phyloP scores from a whole-genome alignment of 2,888 invertebrate genomes.

The Idaea biselata region DNA sequence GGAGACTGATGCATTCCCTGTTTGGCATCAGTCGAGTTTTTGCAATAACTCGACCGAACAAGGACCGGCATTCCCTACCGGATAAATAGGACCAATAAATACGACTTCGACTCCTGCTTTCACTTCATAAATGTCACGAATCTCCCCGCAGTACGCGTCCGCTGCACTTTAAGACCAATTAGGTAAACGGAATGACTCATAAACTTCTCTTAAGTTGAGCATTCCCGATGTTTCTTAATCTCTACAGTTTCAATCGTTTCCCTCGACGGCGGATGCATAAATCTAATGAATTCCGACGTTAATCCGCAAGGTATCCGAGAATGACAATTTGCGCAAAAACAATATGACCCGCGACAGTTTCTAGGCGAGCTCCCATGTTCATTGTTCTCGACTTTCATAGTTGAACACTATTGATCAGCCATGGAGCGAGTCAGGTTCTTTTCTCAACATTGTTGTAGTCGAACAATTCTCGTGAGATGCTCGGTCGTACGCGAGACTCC shows the following conservation, averaged over 20 bases:
- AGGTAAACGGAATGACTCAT: constrained; percentile 26
- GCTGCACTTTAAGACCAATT: constrained; percentile 37
- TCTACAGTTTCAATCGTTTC: constrained; percentile 5
- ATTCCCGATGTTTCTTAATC: constrained; percentile 5
- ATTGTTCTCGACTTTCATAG: constrained; percentile 74
- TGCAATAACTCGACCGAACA: constrained; percentile 64
- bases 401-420: constrained; percentile 51
- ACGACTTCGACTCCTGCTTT: constrained; percentile 55
- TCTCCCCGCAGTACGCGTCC: constrained; percentile 32
- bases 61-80: constrained; percentile 52
- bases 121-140: constrained; percentile 39
- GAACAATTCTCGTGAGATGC: constrained; percentile 52
- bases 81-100: constrained; percentile 64
- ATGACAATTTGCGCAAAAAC: constrained; percentile 44
- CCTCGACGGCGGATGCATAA: constrained; percentile 8
- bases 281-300: constrained; percentile 14
- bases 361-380: constrained; percentile 59
- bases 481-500: constrained; percentile 26
- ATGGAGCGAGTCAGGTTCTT: constrained; percentile 39
- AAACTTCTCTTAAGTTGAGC: constrained; percentile 11
- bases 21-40: constrained; percentile 69
- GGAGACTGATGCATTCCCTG: constrained; percentile 70
- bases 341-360: constrained; percentile 52
- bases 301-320: constrained; percentile 21
- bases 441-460: constrained; percentile 71